Base-by-base conservation (phyloP, 2,797 vertebrate species). In the Anguilla marmorata region DNA sequence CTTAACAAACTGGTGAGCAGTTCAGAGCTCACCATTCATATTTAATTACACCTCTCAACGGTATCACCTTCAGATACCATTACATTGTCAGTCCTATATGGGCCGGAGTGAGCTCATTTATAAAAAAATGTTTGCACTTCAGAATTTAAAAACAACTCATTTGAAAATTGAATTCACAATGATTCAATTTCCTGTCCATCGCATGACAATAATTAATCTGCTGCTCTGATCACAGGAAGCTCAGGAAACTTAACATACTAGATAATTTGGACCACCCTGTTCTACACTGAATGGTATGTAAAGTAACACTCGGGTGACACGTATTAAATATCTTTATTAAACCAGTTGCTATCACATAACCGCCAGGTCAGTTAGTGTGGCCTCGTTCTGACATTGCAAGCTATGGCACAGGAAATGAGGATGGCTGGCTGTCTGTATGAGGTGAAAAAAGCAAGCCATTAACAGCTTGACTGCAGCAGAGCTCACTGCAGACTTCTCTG, bases 301-400 rank as follows among this genome's bases (percentile, higher is more conserved):
- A 96, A 86, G 94, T 94, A 94, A 95, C 93, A 94, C 94, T 94
- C 93, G 93, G 33, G 91, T 94, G 93, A 94, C 95, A 93, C 95
- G 94, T 96, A 95, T 96, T 95, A 93, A 95, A 93, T 94, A 94
- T 94, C 92, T 90, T 93, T 92, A 92, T 94, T 93, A 92, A 91
- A 90, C 92, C 90, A 87, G 92, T 89, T 86, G 90, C 89, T 91
- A 93, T 94, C 93, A 95, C 93, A 93, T 93, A 92, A 94, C 92
- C 89, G 89, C 27, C 52, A 30, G 69, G 45, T 72, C 30, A 30
- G 19, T 41, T 90, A 90, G 94, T 94, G 93, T 94, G 93, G 93
- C 93, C 94, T 94, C 93, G 90, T 90, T 91, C 69, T 90, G 91
- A 91, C 91, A 92, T 93, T 92, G 91, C 92, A 91, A 91, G 88